phyloP scores from a whole-genome alignment of 2,797 vertebrate species.

The Kryptolebias ocellatus region DNA sequence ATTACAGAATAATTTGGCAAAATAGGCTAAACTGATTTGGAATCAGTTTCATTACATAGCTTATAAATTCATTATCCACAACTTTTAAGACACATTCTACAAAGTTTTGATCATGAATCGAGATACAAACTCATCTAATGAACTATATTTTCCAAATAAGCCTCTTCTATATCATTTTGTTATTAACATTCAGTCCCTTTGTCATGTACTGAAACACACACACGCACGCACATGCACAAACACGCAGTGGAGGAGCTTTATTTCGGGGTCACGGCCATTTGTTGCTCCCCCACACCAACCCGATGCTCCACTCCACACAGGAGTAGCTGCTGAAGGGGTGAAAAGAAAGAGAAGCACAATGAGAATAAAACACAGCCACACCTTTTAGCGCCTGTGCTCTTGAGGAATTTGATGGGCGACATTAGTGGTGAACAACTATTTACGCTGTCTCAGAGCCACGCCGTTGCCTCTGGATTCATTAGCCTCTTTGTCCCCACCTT shows the following conservation, averaged over 20 bases:
- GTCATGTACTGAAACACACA: too few species aligned
- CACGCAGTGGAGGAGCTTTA: constrained; percentile 34
- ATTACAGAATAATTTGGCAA: too few species aligned
- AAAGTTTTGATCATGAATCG: too few species aligned
- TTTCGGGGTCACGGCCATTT: constrained; percentile 45
- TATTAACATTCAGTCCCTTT: constrained; percentile 3
- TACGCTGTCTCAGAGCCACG: constrained; percentile 89
- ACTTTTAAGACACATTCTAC: too few species aligned
- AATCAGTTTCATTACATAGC: too few species aligned
- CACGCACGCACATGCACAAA: background rate
- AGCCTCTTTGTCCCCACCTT: constrained; percentile 87
- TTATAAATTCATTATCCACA: too few species aligned
- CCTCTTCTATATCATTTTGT: constrained; percentile 4
- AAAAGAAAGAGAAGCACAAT: constrained; percentile 65
- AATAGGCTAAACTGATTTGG: too few species aligned
- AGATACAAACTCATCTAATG: background rate
- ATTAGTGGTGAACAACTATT: constrained; percentile 88
- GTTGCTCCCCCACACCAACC: constrained; percentile 13
- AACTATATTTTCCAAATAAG: constrained; percentile 8
- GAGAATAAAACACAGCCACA: constrained; percentile 75
- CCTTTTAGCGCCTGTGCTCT: constrained; percentile 88
- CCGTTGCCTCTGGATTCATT: constrained; percentile 99
- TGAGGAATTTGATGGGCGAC: constrained; percentile 95
- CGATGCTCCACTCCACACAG: constrained; percentile 38
- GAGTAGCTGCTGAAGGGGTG: constrained; percentile 60